phyloP scores from a whole-genome alignment of 2,113 vertebrate genomes.

The Caretta caretta region DNA sequence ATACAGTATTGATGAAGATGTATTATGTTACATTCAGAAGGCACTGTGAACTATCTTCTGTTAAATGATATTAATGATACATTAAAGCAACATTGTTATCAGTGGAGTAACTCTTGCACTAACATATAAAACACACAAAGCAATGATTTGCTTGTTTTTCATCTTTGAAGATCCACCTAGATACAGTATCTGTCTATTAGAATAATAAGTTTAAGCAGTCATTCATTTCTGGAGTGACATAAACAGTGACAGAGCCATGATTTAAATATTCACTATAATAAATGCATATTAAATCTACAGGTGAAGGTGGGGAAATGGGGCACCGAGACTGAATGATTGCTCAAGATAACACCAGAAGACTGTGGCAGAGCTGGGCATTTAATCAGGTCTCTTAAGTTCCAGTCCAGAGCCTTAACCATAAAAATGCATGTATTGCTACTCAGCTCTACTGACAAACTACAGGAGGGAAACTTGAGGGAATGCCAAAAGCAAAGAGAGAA shows the following conservation, averaged over 20 bases:
- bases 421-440: neutral
- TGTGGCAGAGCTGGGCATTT: neutral
- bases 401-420: neutral
- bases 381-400: neutral
- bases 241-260: neutral
- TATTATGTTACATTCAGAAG: rapidly evolving
- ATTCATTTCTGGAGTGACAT: neutral
- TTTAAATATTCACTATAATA: neutral
- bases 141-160: neutral
- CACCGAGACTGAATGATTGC: neutral
- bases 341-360: neutral
- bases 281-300: neutral
- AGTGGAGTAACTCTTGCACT: rapidly evolving
- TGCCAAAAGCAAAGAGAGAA: slow-evolving; percentile 14
- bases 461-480: neutral
- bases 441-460: slow-evolving; percentile 13
- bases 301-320: neutral
- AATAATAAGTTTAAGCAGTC: neutral
- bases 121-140: neutral
- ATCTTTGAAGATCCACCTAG: neutral
- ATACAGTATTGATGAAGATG: neutral
- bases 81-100: neutral
- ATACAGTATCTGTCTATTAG: neutral
- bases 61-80: neutral
- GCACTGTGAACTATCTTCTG: neutral